These are phyloP conservation scores for Acholoe squamosa DNA, from an alignment of 2,888 invertebrate genomes.

Conservation along the genomic window DNA sequence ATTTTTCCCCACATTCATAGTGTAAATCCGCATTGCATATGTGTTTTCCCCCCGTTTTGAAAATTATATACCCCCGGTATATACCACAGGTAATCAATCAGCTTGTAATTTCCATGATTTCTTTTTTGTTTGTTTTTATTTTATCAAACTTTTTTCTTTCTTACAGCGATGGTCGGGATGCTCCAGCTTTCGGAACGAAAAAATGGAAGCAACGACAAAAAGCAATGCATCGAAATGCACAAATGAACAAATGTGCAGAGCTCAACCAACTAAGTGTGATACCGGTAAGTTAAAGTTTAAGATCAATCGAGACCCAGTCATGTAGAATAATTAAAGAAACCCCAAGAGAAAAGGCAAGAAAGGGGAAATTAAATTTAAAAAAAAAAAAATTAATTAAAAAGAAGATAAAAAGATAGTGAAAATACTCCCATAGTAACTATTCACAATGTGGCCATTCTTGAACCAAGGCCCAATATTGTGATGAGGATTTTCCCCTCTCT, in stretches of 20 bases:
- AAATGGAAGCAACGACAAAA: conserved; percentile 63
- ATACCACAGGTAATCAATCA: no score
- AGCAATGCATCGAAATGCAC: conserved; percentile 63
- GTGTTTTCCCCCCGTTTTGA: no score
- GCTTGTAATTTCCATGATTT: no score
- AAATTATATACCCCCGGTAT: no score
- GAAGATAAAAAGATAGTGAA: background rate
- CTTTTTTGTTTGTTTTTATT: no score
- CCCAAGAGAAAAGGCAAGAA: background rate
- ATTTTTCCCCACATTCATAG: no score
- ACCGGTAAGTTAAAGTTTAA: conserved; percentile 64
- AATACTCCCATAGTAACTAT: background rate
- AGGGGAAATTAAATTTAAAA: background rate
- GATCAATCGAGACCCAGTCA: no score
- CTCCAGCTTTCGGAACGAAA: conserved; percentile 52
- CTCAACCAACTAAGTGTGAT: conserved; percentile 65
- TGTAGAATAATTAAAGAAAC: no score
- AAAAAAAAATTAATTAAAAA: background rate
- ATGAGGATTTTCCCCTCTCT: background rate
- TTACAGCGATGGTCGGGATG: conserved; percentile 59
- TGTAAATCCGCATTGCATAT: no score
- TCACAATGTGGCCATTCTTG: conserved; percentile 16
- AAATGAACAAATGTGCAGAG: conserved; percentile 63
- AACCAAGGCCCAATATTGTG: background rate
- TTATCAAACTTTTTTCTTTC: background rate